Percentiles rank a stretch among this genome's conserved stretches.
These are phyloP conservation scores for Myotis lucifugus DNA, from an alignment of 2,113 vertebrate genomes.

Conservation along the genomic window DNA sequence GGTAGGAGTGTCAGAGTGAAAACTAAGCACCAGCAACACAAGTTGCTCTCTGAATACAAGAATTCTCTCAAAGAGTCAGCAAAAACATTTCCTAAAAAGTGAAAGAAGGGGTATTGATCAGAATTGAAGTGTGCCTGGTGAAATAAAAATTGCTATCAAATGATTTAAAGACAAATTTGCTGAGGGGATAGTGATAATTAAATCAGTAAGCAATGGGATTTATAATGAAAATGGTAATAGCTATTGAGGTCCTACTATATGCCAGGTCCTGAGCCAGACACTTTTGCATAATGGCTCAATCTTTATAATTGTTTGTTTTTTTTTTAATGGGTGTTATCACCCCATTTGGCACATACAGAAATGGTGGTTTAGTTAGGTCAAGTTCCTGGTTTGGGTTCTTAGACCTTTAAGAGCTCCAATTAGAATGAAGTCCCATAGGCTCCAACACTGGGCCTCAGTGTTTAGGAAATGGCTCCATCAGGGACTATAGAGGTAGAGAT, in stretches of 20 bases:
- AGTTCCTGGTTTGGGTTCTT: neutral
- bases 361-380: neutral
- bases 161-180: neutral
- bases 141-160: constrained; percentile 5
- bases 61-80: neutral
- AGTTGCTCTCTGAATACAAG: neutral
- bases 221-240: neutral
- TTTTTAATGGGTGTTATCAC: neutral
- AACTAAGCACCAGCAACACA: neutral
- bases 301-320: neutral
- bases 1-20: neutral
- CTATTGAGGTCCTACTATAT: neutral
- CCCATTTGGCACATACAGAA: neutral
- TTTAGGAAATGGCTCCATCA: neutral
- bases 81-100: constrained; percentile 17
- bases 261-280: neutral
- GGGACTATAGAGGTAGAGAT: neutral
- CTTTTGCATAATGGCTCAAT: neutral
- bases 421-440: neutral
- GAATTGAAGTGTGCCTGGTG: neutral
- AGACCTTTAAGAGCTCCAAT: neutral
- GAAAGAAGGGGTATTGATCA: neutral
- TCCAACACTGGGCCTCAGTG: neutral
- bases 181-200: constrained; percentile 18
- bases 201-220: constrained; percentile 30